Base-by-base conservation (phyloP, 2,888 invertebrate species). In the Ectobius pallidus region DNA sequence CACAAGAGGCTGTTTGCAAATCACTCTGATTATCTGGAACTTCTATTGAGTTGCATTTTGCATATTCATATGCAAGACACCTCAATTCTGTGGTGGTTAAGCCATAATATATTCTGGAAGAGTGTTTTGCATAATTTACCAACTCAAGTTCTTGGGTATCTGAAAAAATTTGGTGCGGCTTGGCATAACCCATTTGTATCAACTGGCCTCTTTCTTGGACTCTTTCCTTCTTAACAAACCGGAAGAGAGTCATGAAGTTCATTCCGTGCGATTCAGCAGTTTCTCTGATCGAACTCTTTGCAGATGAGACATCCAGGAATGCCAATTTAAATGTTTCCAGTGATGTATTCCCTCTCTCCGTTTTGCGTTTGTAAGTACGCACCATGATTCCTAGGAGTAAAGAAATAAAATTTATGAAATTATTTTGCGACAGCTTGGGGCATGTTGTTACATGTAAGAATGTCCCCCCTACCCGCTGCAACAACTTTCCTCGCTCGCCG, bases 1-100 rank as follows among this genome's bases (percentile, higher is more conserved):
- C 80, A 46, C 73, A 71, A 18, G 80, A 79, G 55, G 81, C 80
- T 69, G 75, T 74, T 67, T 75, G 46, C 61, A 76, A 74, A 62
- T 72, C 68, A 49, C 52, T 39, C 78, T 79, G 81, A 27, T 69
- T 73, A 20, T 63, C 22, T 67, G 79, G 79, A 44, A 76, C 61
- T 49, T 76, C 73, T n/a, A 76, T 27, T 3, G 76, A 72, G 34
- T 76, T 73, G 42, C 72, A 63, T 42, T 61, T 30, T 32, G 77
- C 78, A 70, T 72, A 74, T 58, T 78, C 74, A 73, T 73, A 79
- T 14, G 78, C 78, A n/a, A 80, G 70, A 42, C 58, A 71, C 44
- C 76, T 49, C 18, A 78, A 68, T 72, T 79, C 76, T 62, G 75
- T 75, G 30, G 77, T 70, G 16, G 72, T 46, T 52, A 79, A n/a